Conservation (phyloP, 53 echinoderm and acorn worm genomes). For the Glandiceps talaboti region DNA sequence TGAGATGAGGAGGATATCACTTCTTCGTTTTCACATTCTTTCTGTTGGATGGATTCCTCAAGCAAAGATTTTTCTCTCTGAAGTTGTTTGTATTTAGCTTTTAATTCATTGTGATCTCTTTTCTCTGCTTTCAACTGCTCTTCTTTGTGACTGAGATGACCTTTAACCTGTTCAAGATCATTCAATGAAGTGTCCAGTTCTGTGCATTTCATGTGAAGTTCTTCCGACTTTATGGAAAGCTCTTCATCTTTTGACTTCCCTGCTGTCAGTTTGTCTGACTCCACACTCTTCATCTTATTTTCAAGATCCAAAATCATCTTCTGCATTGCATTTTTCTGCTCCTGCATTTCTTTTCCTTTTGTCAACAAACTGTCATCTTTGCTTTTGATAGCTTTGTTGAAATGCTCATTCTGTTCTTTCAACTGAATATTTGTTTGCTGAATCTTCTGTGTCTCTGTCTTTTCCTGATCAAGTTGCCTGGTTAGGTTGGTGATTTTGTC, state of each 20-base stretch:
- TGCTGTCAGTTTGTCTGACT: constrained; percentile 13
- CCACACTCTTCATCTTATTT: constrained; percentile 19
- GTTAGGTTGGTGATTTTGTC: constrained; percentile 20
- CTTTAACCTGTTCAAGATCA: neutral
- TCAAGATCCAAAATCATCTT: constrained; percentile 18
- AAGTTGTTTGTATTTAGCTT: constrained; percentile 25
- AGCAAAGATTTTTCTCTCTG: constrained; percentile 28
- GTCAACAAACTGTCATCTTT: constrained; percentile 25
- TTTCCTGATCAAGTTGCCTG: constrained; percentile 23
- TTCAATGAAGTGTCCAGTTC: neutral
- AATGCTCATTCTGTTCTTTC: constrained; percentile 10
- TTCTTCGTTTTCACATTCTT: constrained; percentile 16
- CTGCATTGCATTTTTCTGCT: constrained; percentile 22
- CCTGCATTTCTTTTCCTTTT: constrained; percentile 24
- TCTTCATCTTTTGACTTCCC: constrained; percentile 24
- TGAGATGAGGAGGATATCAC: constrained; percentile 10
- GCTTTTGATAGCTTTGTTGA: constrained; percentile 12
- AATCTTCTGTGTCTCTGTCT: neutral
- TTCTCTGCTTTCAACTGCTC: constrained; percentile 12
- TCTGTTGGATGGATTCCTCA: constrained; percentile 15
- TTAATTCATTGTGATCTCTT: constrained; percentile 24
- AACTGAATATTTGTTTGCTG: constrained; percentile 12
- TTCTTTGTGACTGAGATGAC: neutral
- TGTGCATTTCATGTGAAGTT: constrained; percentile 9
- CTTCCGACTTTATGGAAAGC: constrained; percentile 20